Percentiles rank a stretch among this genome's conserved stretches.
Conservation (phyloP, 2,113 vertebrate species). For the Oreocharis arfaki region DNA sequence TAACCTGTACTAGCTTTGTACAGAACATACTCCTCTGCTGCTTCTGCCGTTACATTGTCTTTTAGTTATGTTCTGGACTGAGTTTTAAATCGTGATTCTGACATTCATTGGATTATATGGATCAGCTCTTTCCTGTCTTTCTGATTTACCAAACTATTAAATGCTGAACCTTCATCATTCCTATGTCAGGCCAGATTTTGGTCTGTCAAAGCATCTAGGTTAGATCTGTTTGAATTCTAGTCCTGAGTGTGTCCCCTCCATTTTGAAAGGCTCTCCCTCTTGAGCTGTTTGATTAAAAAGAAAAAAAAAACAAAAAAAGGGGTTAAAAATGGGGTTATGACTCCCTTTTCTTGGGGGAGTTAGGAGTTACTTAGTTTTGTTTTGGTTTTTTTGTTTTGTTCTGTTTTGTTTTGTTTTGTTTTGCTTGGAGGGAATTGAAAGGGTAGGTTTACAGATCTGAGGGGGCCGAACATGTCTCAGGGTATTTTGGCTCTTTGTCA, state of each 20-base stretch:
- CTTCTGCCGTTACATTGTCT: not conserved
- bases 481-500: not conserved
- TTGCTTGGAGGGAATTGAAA: not conserved
- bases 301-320: not conserved
- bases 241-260: slow-evolving; percentile 12
- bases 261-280: slow-evolving; percentile 33
- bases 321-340: not conserved
- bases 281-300: not conserved
- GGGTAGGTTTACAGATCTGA: not conserved
- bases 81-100: slow-evolving; percentile 64
- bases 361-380: not conserved
- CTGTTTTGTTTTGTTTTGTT: not conserved
- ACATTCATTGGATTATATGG: slow-evolving; percentile 51
- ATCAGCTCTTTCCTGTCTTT: slow-evolving; percentile 56
- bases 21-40: not conserved
- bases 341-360: not conserved
- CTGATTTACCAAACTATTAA: slow-evolving; percentile 57
- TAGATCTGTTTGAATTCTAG: slow-evolving; percentile 41
- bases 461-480: not conserved
- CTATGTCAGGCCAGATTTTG: slow-evolving; percentile 31
- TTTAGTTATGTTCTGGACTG: slow-evolving; percentile 19
- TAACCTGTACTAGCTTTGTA: not conserved
- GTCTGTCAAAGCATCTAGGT: slow-evolving; percentile 36
- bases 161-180: slow-evolving; percentile 54
- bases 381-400: not conserved